Conservation (phyloP, 2,797 vertebrate species). For the Pyrocephalus nanus region DNA sequence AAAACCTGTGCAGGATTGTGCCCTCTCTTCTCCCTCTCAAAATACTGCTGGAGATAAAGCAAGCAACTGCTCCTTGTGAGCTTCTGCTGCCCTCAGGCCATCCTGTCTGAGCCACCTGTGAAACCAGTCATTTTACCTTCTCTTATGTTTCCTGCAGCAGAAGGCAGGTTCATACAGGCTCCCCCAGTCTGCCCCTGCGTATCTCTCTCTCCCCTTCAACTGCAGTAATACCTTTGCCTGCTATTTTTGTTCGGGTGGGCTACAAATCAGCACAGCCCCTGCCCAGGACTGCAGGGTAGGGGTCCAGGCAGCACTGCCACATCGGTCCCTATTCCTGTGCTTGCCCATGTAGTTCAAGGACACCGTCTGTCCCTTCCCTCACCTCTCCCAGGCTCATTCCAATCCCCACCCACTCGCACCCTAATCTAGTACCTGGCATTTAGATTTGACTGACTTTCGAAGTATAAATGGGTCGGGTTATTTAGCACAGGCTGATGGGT, state of each 20-base stretch:
- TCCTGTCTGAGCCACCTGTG: conserved; percentile 21
- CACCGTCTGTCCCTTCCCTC: neutral
- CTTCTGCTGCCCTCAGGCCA: conserved; percentile 23
- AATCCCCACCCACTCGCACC: conserved; percentile 1
- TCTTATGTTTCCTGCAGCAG: conserved; percentile 24
- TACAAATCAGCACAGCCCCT: neutral
- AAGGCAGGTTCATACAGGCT: conserved; percentile 61
- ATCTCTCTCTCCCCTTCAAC: neutral
- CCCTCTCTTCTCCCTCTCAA: neutral
- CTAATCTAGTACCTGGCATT: conserved; percentile 19
- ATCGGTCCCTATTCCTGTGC: neutral
- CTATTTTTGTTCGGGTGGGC: neutral
- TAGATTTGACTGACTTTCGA: conserved; percentile 7
- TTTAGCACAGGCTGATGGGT: neutral
- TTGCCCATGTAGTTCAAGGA: neutral
- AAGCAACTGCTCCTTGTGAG: neutral
- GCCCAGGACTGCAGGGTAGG: neutral
- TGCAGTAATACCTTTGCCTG: conserved; percentile 7
- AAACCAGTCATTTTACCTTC: conserved; percentile 55
- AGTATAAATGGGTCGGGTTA: conserved; percentile 28
- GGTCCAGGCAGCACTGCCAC: neutral
- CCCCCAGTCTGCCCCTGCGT: neutral
- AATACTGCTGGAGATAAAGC: neutral
- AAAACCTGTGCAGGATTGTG: neutral
- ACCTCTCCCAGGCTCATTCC: conserved; percentile 12